Base-by-base conservation (phyloP, 2,888 invertebrate genomes). In the Germaria angustata region DNA sequence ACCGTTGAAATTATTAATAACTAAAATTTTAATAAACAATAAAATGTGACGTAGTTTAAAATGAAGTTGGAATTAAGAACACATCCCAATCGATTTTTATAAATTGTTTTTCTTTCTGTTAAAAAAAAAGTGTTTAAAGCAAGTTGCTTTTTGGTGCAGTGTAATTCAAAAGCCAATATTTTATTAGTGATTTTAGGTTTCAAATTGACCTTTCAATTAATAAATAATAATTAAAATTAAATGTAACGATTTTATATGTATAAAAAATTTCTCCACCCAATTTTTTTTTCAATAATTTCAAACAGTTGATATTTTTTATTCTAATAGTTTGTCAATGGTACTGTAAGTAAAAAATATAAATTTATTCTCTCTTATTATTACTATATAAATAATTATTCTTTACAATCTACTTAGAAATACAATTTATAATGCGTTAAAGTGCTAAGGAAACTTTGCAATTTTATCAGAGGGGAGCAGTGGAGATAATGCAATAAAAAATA, bases 181-280 rank as follows among this genome's bases (percentile, higher is more conserved):
- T 32, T 66, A 24, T n/a, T 17, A 49, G 13, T 24, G 8, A 28
- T 57, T 57, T 66, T 49, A 39, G n/a, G 17, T 46, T 65, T 46
- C n/a, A 61, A 68, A 28, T 72, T 61, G 53, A 71, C 32, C 28
- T 76, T 61, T 57, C 15, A 49, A 65, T 34, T 20, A 65, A 63
- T 28, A 72, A 65, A 65, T 76, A 72, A 5, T 69, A 68, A 59
- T 73, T 53, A 53, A 59, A 73, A 55, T 55, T 61, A 55, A 34
- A 66, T 61, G 20, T 49, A 80, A 34, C 39, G 9, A 41, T 44
- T 63, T 34, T 72, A 36, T 68, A 69, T 44, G 24, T 69, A 69
- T 66, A 57, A 66, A 78, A 87, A 87, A 88, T 89, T 90, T 89
- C 91, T 91, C 91, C 91, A 91, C 91, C 91, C 91, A 91, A 86